Evolutionary conservation across 2,888 invertebrate genomes (phyloP), one percentile per base, ranked within the genome.

Genomic region (Hofmannophila pseudospretella): DNA sequence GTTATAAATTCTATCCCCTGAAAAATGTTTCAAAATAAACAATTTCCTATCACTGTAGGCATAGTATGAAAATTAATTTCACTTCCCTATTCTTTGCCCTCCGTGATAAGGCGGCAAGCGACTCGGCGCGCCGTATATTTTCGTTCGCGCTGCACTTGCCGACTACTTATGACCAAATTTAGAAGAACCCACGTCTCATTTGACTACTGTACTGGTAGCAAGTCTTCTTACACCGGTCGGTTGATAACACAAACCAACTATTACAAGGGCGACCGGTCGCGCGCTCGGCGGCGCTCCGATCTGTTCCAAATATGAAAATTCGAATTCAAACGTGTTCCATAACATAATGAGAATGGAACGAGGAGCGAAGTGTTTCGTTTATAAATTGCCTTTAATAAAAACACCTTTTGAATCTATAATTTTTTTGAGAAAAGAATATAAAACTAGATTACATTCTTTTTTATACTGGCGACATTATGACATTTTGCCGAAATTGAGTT

Each of bases 81-180:
- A 28, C 23, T 38, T 42, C 25, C 12, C n/a, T 54, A 61, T 30
- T 84, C 82, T 77, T 56, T 84, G 84, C 41, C 46, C 44, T 38
- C 51, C 80, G 77, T 85, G 85, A 85, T 85, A 85, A 85, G 85
- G 81, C 84, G 78, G 85, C 84, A 84, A 84, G 82, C 85, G 81
- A 85, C 78, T 81, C 81, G 63, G 66, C 75, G 71, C 79, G 80
- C 67, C 79, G 85, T 85, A 85, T 85, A 85, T 85, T 84, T 85
- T 85, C 81, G 84, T 85, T 84, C 82, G 75, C 75, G 67, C 76
- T 84, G 85, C 85, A 85, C 85, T 85, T 85, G 85, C 81, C 84
- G 82, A 71, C 74, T 72, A 75, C 63, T 71, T 62, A 43, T 45
- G 62, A 47, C 84, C 76, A 79, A 37, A 68, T 55, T 63, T 58